phyloP scores from a whole-genome alignment of 2,797 vertebrate genomes.

The Alcedo atthis region DNA sequence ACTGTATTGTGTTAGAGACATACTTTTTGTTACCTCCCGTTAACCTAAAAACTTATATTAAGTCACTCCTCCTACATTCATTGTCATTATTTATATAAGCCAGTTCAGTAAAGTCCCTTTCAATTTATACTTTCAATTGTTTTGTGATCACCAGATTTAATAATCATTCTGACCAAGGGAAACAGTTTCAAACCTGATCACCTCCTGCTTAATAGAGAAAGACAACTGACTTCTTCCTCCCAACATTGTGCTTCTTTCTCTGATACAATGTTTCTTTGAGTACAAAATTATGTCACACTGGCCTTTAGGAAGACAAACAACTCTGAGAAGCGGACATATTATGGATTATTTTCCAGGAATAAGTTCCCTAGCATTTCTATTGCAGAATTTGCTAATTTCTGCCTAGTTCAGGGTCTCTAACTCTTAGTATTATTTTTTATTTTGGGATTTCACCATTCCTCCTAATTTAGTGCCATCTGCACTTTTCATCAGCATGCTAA shows the following conservation, averaged over 20 bases:
- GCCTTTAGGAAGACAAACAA: not conserved
- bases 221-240: not conserved
- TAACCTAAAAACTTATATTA: not conserved
- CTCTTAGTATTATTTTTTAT: conserved; percentile 15
- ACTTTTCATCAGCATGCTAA: conserved; percentile 49
- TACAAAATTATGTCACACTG: not conserved
- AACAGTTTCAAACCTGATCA: not conserved
- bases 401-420: not conserved
- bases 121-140: not conserved
- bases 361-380: not conserved
- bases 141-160: not conserved
- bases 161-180: not conserved
- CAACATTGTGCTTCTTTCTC: not conserved
- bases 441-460: conserved; percentile 29
- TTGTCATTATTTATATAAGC: not conserved
- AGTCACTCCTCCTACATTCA: not conserved
- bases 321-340: not conserved
- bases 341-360: not conserved
- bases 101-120: not conserved
- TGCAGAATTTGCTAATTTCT: conserved; percentile 11
- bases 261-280: not conserved
- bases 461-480: conserved; percentile 58
- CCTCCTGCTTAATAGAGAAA: not conserved
- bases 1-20: not conserved
- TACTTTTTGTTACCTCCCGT: not conserved